Evolutionary conservation across 2,888 invertebrate species (phyloP).

Genomic region (Hirtodrosophila trivittata): DNA sequence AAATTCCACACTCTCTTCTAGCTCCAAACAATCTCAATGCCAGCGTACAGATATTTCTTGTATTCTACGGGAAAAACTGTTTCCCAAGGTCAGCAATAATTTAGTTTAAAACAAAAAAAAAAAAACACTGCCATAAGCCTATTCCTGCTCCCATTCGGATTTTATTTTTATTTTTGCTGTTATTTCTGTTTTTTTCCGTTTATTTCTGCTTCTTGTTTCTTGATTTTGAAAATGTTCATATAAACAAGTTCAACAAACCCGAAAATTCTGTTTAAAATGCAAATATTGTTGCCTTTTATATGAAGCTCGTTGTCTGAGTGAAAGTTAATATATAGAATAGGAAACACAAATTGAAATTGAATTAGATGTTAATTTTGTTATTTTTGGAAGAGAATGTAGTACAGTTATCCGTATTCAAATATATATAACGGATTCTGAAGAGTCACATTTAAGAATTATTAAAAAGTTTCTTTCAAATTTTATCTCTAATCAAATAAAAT

Average conservation of each 20-base stretch:
- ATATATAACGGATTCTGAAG: no score
- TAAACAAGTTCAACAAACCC: conserved; percentile 25
- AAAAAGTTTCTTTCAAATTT: no score
- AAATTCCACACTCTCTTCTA: neutral
- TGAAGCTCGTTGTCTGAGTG: neutral
- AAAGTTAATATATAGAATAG: neutral
- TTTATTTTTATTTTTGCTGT: conserved; percentile 3
- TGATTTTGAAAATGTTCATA: neutral
- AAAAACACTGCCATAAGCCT: conserved; percentile 19
- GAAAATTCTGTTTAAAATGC: conserved; percentile 5
- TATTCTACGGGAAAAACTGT: neutral
- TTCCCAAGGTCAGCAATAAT: conserved; percentile 9
- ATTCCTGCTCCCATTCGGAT: conserved; percentile 6
- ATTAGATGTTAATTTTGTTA: no score
- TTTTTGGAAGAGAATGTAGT: no score
- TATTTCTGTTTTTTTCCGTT: neutral
- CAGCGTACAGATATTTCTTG: no score
- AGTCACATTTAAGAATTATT: no score
- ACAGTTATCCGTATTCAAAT: no score
- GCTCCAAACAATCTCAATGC: no score
- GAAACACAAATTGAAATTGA: neutral
- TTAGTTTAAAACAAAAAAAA: no score
- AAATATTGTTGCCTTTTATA: neutral
- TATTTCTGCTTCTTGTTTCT: neutral
- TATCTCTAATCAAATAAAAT: no score